A percentile compares a stretch with the other conserved stretches of the same genome.
Conservation (phyloP, 2,113 vertebrate genomes). For the Sinocyclocheilus maitianheensis region DNA sequence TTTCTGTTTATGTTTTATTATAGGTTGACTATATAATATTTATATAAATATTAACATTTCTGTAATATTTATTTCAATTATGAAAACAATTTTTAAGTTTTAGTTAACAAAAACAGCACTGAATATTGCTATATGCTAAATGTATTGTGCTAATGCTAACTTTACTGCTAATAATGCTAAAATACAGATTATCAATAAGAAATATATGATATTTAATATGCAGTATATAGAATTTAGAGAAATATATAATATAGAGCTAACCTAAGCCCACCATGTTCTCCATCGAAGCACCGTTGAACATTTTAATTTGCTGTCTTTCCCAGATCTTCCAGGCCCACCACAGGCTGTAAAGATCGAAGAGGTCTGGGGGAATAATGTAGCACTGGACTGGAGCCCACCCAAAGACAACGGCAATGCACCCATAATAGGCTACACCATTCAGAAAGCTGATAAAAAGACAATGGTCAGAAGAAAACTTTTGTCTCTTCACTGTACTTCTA, state of each 20-base stretch:
- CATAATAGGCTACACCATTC: constrained; percentile 95
- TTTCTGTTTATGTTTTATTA: neutral
- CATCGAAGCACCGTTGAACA: neutral
- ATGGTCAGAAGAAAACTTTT: constrained; percentile 77
- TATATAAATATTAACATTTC: neutral
- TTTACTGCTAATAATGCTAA: neutral
- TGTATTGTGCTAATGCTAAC: too few relatives aligned
- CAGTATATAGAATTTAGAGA: too few relatives aligned
- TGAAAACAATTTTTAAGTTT: neutral
- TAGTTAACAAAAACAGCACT: neutral
- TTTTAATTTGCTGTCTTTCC: neutral
- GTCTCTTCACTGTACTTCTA: neutral
- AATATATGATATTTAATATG: too few relatives aligned
- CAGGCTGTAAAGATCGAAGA: constrained; percentile 87
- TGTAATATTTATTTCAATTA: neutral
- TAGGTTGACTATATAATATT: neutral
- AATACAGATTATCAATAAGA: neutral
- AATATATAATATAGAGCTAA: neutral
- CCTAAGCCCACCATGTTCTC: neutral
- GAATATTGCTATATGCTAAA: neutral
- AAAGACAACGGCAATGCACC: constrained; percentile 92
- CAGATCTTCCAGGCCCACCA: constrained; percentile 93
- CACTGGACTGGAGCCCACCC: constrained; percentile 90
- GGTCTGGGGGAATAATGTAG: constrained; percentile 94
- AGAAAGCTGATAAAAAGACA: constrained; percentile 99